Evolutionary conservation across 2,797 vertebrate species (phyloP).

Genomic region (Sphenodon punctatus): DNA sequence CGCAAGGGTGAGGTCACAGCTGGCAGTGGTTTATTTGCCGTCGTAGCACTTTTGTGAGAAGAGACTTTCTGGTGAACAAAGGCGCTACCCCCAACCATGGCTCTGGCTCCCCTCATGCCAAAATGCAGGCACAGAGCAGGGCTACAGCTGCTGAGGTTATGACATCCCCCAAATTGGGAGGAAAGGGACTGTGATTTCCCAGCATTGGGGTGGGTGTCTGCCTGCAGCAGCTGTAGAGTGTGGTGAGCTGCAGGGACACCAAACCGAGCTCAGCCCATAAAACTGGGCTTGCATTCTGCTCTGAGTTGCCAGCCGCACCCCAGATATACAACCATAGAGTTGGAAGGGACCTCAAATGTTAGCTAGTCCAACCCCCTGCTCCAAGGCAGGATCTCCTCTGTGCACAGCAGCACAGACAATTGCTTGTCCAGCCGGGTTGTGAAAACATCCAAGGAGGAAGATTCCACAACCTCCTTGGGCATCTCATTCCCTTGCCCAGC

Average conservation of each 20-base stretch:
- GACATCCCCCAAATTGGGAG: background rate
- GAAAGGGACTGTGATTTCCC: background rate
- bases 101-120: background rate
- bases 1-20: fast-evolving
- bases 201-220: background rate
- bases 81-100: too few relatives aligned
- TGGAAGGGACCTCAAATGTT: too few relatives aligned
- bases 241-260: background rate
- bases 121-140: too few relatives aligned
- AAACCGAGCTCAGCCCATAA: background rate
- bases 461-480: too few relatives aligned
- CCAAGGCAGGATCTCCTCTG: too few relatives aligned
- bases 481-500: too few relatives aligned
- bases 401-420: too few relatives aligned
- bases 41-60: background rate
- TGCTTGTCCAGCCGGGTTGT: too few relatives aligned
- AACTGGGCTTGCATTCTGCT: background rate
- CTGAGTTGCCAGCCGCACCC: background rate
- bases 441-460: too few relatives aligned
- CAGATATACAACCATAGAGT: too few relatives aligned
- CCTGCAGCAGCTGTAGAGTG: background rate
- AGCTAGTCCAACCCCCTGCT: too few relatives aligned
- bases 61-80: background rate
- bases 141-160: too few relatives aligned
- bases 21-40: background rate